Evolutionary conservation across 1,140 invertebrate genomes (phyloP).

Genomic region (Sycophaga agraensis): DNA sequence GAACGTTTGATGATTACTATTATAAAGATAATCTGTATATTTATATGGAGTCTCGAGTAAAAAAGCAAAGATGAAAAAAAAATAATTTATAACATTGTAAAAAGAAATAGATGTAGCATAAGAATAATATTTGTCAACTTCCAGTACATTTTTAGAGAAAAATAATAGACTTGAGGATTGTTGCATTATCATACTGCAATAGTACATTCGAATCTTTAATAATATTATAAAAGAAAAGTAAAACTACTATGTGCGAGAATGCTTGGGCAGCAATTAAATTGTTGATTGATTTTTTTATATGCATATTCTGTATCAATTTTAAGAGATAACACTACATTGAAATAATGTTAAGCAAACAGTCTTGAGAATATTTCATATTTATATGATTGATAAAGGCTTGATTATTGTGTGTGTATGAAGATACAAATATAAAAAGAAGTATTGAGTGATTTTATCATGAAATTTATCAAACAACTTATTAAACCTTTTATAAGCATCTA

Average conservation of each 20-base stretch:
- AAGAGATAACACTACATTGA: conserved; percentile 2
- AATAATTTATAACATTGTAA: conserved; percentile 38
- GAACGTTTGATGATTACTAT: conserved; percentile 20
- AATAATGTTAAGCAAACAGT: conserved; percentile 4
- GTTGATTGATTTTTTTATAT: conserved; percentile 21
- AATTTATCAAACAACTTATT: conserved; percentile 1
- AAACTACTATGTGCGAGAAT: conserved; percentile 9
- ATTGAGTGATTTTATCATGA: too few relatives aligned
- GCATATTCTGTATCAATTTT: conserved; percentile 15
- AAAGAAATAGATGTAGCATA: conserved; percentile 35
- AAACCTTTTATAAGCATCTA: conserved; percentile 10
- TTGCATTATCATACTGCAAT: conserved; percentile 10
- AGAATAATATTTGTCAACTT: conserved; percentile 20
- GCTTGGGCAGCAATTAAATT: conserved; percentile 14
- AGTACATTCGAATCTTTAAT: conserved; percentile 12
- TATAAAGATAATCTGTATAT: conserved; percentile 22
- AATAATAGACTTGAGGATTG: background rate
- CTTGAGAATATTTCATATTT: conserved; percentile 5
- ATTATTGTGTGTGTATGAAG: conserved; percentile 12
- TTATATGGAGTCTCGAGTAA: conserved; percentile 21
- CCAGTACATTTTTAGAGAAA: conserved; percentile 23
- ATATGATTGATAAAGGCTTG: background rate
- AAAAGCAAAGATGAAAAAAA: conserved; percentile 25
- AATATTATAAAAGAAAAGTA: background rate
- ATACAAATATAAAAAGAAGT: background rate